A percentile compares a stretch with the other conserved stretches of the same genome.
Conservation (phyloP, 2,113 vertebrate genomes). For the Channa maculata region DNA sequence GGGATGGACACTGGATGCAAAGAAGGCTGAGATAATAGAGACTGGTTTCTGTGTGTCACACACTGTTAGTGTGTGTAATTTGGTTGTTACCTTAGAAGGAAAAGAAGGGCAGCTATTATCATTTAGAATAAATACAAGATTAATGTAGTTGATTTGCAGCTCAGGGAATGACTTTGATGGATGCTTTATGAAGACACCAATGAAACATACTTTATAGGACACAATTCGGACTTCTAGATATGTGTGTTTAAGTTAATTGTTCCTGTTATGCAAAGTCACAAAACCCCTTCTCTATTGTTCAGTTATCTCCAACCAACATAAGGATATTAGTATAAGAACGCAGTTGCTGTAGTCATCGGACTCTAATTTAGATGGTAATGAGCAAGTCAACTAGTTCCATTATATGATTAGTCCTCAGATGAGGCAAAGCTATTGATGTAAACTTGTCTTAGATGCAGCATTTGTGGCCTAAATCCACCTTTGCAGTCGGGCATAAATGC, state of each 20-base stretch:
- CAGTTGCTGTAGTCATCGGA: conserved; percentile 12
- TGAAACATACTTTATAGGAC: neutral
- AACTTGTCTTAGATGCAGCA: conserved; percentile 10
- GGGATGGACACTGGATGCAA: conserved; percentile 65
- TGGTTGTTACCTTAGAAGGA: conserved; percentile 21
- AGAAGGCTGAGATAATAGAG: conserved; percentile 50
- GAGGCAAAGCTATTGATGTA: conserved; percentile 15
- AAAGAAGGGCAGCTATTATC: neutral
- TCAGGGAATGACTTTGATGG: no score
- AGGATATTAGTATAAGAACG: conserved; percentile 3
- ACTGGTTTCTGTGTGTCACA: conserved; percentile 25
- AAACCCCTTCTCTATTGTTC: neutral
- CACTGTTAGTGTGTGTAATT: neutral
- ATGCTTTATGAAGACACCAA: neutral
- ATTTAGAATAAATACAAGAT: neutral
- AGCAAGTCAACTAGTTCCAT: conserved; percentile 5
- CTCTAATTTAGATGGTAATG: conserved; percentile 33
- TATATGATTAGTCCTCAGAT: conserved; percentile 7
- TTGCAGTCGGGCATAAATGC: conserved; percentile 10
- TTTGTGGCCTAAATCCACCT: conserved; percentile 20
- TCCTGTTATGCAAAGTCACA: neutral
- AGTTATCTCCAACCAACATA: neutral
- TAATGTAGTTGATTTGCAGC: no score
- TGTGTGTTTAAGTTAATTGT: neutral
- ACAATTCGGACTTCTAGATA: neutral